Conservation (phyloP, 2,797 vertebrate genomes). For the Neoniphon sammara region DNA sequence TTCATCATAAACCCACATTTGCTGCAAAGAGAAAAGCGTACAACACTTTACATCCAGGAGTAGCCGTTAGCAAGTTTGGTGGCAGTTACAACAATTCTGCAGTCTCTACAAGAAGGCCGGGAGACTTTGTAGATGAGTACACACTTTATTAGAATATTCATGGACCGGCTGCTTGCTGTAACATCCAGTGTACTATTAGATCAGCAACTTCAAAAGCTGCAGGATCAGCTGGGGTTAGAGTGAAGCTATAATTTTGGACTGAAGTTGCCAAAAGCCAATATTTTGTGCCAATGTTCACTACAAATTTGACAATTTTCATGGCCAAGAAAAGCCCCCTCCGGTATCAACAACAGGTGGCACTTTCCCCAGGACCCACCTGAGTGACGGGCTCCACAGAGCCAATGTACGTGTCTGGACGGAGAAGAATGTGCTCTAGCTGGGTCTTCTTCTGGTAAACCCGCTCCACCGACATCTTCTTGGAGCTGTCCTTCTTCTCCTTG, state of each 20-base stretch:
- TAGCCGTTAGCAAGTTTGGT: no score
- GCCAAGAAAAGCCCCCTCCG: no score
- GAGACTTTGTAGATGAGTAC: background rate
- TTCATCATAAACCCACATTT: constrained; percentile 99
- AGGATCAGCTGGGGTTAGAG: no score
- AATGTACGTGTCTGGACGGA: constrained; percentile 98
- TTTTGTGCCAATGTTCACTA: no score
- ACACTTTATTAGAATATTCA: background rate
- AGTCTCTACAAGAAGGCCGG: background rate
- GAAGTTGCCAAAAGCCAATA: no score
- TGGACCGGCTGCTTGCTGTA: background rate
- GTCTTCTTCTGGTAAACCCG: constrained; percentile 99
- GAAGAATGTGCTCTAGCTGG: constrained; percentile 97
- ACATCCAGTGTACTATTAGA: background rate
- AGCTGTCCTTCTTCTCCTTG: constrained; percentile 92
- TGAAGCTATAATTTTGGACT: no score
- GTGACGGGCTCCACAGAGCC: constrained; percentile 95
- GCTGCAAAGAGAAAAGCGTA: constrained; percentile 78
- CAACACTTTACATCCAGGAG: background rate
- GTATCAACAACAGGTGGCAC: background rate
- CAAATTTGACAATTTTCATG: no score
- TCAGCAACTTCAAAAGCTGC: background rate
- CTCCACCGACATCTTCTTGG: constrained; percentile 97
- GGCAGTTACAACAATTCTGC: no score
- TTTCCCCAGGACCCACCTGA: constrained; percentile 82